These are phyloP conservation scores for Strigamia transsilvanica DNA, from an alignment of 2,888 invertebrate genomes.

Conservation along the genomic window DNA sequence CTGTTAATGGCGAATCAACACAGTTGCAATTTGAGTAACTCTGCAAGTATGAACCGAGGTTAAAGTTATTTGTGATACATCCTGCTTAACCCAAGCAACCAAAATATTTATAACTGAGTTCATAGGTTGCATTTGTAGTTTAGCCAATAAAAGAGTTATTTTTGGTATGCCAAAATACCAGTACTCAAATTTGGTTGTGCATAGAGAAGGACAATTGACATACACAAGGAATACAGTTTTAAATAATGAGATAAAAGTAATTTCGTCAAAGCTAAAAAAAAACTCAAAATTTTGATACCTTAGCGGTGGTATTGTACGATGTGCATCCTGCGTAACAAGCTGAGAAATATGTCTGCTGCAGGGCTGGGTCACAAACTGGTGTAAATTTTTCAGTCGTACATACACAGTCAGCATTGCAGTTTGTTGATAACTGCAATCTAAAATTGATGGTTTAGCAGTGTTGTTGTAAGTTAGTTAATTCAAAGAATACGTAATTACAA, in stretches of 20 bases:
- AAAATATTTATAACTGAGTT: too few species aligned
- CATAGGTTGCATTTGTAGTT: too few species aligned
- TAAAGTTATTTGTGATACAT: too few species aligned
- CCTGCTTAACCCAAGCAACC: too few species aligned
- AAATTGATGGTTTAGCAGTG: neutral
- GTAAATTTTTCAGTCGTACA: constrained; percentile 37
- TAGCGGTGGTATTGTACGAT: neutral
- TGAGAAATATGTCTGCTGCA: constrained; percentile 53
- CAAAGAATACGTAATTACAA: neutral
- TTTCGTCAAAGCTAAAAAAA: too few species aligned
- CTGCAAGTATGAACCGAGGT: too few species aligned
- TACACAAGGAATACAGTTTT: too few species aligned
- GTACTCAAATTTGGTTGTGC: too few species aligned
- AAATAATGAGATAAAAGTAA: too few species aligned
- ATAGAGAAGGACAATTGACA: too few species aligned
- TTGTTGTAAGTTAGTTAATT: neutral
- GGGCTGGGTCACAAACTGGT: constrained; percentile 1
- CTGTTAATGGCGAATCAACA: neutral
- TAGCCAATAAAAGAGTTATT: too few species aligned
- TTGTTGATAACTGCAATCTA: constrained; percentile 14
- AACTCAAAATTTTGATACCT: neutral
- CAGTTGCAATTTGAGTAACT: constrained; percentile 8
- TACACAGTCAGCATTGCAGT: constrained; percentile 24
- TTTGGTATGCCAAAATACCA: too few species aligned
- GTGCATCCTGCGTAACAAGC: constrained; percentile 56